A percentile compares a stretch with the other conserved stretches of the same genome.
Evolutionary conservation across 2,113 vertebrate genomes (phyloP).

Genomic region (Toxotes chatareus): DNA sequence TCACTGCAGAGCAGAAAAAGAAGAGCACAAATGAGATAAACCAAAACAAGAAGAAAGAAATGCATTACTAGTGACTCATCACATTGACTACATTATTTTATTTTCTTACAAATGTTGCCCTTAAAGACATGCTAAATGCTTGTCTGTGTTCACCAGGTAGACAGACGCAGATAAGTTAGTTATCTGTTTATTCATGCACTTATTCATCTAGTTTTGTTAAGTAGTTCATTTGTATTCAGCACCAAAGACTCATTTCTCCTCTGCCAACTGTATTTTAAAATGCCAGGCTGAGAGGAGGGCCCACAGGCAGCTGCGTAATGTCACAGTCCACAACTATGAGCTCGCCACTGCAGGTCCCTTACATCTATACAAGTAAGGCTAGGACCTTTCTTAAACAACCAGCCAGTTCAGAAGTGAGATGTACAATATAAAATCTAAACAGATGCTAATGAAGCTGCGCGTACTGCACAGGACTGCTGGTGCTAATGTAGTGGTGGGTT

Average conservation of each 20-base stretch:
- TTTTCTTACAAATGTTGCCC: not conserved
- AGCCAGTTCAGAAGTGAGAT: not conserved
- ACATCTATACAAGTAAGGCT: not conserved
- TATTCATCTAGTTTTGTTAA: slow-evolving; percentile 18
- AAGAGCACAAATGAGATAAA: slow-evolving; percentile 19
- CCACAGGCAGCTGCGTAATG: slow-evolving; percentile 2
- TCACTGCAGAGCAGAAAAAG: slow-evolving; percentile 23
- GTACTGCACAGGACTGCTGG: not conserved
- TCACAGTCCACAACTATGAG: not conserved
- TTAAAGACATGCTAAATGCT: no score
- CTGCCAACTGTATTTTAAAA: slow-evolving; percentile 28
- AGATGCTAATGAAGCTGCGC: slow-evolving; percentile 42
- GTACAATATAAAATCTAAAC: slow-evolving; percentile 28
- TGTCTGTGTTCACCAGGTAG: no score
- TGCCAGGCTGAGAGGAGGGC: slow-evolving; percentile 2
- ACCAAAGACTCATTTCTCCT: not conserved
- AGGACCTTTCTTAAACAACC: slow-evolving; percentile 7
- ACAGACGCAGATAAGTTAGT: not conserved
- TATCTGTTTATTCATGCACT: not conserved
- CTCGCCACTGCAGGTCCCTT: not conserved
- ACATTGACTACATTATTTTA: not conserved
- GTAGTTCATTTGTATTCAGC: slow-evolving; percentile 43
- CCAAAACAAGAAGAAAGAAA: slow-evolving; percentile 36
- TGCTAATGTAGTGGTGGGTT: slow-evolving; percentile 62
- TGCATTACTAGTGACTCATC: slow-evolving; percentile 51